These are phyloP conservation scores for Hartigia nigra DNA, from an alignment of 2,888 invertebrate genomes.

Conservation along the genomic window DNA sequence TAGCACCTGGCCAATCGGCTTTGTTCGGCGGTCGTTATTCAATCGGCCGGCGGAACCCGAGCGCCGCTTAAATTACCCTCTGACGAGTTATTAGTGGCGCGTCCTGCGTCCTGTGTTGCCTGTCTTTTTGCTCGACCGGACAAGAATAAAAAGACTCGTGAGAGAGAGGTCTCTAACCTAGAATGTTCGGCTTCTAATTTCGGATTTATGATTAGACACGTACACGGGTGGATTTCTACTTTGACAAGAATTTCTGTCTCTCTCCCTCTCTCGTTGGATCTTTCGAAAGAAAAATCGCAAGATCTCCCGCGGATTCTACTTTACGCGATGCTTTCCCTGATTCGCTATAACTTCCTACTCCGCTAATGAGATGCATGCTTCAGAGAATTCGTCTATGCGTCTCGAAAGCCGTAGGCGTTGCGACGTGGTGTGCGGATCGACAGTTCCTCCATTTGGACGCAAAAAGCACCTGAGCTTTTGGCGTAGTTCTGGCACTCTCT, in stretches of 20 bases:
- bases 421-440: not conserved
- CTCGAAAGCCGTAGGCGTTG: not conserved
- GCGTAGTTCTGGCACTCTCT: not conserved
- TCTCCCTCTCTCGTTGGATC: too few relatives aligned
- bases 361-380: not conserved
- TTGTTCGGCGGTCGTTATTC: not conserved
- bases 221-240: not conserved
- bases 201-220: not conserved
- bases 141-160: not conserved
- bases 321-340: not conserved
- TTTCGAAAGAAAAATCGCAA: too few relatives aligned
- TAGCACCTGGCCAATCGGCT: not conserved
- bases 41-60: not conserved
- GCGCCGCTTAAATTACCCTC: not conserved
- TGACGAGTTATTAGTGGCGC: not conserved
- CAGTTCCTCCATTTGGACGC: not conserved
- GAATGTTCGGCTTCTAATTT: not conserved
- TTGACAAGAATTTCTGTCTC: not conserved
- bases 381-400: not conserved
- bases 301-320: not conserved
- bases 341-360: not conserved
- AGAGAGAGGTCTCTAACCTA: constrained; percentile 2
- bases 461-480: not conserved
- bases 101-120: not conserved
- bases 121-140: not conserved